phyloP scores from a whole-genome alignment of 1,140 invertebrate species.

The Zaprionus kolodkinae region DNA sequence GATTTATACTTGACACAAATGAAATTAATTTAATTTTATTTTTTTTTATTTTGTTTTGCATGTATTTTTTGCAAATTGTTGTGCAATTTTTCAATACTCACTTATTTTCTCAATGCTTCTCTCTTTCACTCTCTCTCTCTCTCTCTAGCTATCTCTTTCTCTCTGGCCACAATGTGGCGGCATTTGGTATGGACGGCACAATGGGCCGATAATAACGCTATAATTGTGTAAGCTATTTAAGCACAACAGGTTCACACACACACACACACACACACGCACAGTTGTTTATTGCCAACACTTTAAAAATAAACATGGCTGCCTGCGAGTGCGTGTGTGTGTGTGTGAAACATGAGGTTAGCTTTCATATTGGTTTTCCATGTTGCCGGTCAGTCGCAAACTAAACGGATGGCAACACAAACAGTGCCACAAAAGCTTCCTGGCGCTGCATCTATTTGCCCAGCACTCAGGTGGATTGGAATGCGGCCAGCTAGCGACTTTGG shows the following conservation, averaged over 20 bases:
- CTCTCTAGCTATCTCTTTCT: no score
- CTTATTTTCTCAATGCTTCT: conserved; percentile 2
- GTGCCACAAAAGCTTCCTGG: conserved; percentile 21
- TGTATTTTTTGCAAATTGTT: background rate
- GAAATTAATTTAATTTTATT: background rate
- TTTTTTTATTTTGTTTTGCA: background rate
- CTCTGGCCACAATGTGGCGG: conserved; percentile 27
- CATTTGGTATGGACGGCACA: conserved; percentile 31
- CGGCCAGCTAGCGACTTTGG: background rate
- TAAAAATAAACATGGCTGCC: conserved; percentile 6
- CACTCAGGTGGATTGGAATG: conserved; percentile 44
- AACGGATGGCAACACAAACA: conserved; percentile 41
- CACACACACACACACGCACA: conserved; percentile 19
- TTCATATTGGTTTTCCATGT: conserved; percentile 66
- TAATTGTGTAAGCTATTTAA: conserved; percentile 72
- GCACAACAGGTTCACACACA: conserved; percentile 47
- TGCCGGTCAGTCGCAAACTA: conserved; percentile 8
- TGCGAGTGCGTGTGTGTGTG: background rate
- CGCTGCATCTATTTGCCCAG: conserved; percentile 33
- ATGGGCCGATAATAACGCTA: conserved; percentile 52
- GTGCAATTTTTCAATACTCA: background rate
- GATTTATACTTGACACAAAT: conserved; percentile 3
- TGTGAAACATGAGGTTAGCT: conserved; percentile 58
- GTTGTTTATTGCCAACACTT: background rate
- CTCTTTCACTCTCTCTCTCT: no score